A percentile compares a stretch with the other conserved stretches of the same genome.
Conservation (phyloP, 2,797 vertebrate genomes). For the Setipinna tenuifilis region DNA sequence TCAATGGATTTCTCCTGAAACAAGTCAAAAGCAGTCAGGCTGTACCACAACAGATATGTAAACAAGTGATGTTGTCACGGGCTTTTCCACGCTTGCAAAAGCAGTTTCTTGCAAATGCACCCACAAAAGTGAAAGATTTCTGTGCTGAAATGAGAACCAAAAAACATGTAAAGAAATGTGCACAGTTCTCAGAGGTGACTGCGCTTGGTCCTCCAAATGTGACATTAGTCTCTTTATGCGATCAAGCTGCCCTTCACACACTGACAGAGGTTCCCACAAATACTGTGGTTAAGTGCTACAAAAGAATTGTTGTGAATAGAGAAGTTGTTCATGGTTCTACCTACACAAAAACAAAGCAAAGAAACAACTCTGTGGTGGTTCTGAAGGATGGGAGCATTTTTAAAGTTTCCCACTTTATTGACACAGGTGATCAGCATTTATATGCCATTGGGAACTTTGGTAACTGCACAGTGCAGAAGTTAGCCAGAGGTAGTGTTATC, state of each 20-base stretch:
- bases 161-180: conserved; percentile 32
- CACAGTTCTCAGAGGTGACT: neutral
- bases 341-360: conserved; percentile 49
- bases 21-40: conserved; percentile 50
- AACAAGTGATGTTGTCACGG: conserved; percentile 22
- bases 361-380: conserved; percentile 41
- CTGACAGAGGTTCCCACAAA: conserved; percentile 40
- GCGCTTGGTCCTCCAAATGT: no score
- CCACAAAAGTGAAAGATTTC: conserved; percentile 38
- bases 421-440: conserved; percentile 34
- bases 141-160: conserved; percentile 36
- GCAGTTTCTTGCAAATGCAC: conserved; percentile 35
- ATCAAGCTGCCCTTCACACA: conserved; percentile 51
- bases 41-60: conserved; percentile 41
- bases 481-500: conserved; percentile 27
- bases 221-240: conserved; percentile 35
- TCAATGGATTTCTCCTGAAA: conserved; percentile 43
- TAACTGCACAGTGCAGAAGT: conserved; percentile 40
- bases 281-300: conserved; percentile 41
- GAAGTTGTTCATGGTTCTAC: conserved; percentile 44
- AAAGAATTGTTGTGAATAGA: conserved; percentile 46
- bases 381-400: conserved; percentile 44
- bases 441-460: conserved; percentile 44
- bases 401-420: conserved; percentile 37
- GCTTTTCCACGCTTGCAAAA: conserved; percentile 41